These are phyloP conservation scores for Argyrosomus japonicus DNA, from an alignment of 2,113 vertebrate species.

Conservation along the genomic window DNA sequence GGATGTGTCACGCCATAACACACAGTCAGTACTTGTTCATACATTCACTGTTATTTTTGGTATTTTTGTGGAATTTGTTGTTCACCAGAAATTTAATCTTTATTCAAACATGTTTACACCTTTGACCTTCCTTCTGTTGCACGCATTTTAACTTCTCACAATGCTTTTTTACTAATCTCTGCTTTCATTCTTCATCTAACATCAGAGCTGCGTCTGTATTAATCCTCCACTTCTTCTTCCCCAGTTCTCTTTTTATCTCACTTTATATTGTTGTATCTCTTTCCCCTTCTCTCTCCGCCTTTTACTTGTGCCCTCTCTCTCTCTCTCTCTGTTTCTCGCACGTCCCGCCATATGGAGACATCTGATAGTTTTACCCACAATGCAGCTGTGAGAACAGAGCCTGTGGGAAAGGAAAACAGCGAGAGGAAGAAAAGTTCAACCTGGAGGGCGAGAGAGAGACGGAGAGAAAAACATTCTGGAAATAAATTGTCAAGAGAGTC, in stretches of 20 bases:
- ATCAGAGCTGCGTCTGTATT: neutral
- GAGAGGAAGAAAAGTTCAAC: conserved; percentile 56
- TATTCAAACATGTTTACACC: neutral
- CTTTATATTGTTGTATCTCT: neutral
- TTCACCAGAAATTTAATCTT: neutral
- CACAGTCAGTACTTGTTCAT: no score
- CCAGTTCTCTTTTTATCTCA: neutral
- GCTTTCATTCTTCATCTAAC: neutral
- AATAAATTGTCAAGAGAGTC: neutral
- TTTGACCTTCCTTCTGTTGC: neutral
- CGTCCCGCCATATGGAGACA: conserved; percentile 58
- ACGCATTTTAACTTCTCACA: neutral
- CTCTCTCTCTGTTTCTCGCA: neutral
- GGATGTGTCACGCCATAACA: neutral
- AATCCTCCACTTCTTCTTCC: neutral
- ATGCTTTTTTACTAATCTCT: neutral
- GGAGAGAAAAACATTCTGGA: conserved; percentile 2
- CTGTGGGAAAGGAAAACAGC: conserved; percentile 70
- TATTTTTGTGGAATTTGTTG: neutral
- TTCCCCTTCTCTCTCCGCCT: neutral
- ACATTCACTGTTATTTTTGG: neutral
- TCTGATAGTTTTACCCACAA: conserved; percentile 71
- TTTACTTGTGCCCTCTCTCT: neutral
- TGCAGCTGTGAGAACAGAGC: conserved; percentile 65
- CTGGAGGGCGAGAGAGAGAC: conserved; percentile 7